These are phyloP conservation scores for Micromussa lordhowensis DNA, from an alignment of 92 coral and sea anemone genomes.

Conservation along the genomic window DNA sequence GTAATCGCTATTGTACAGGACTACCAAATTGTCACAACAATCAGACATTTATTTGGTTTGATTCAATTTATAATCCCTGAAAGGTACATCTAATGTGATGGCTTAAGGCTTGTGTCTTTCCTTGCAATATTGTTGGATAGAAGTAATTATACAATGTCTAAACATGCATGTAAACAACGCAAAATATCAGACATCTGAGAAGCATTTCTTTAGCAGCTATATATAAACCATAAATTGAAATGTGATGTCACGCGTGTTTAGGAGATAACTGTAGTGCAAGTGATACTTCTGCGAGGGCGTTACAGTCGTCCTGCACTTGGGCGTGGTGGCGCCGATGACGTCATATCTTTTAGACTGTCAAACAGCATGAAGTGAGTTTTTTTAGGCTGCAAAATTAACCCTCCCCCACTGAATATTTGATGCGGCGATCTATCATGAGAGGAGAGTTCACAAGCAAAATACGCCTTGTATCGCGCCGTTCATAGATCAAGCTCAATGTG, in stretches of 20 bases:
- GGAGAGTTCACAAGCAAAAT: neutral
- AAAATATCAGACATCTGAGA: no score
- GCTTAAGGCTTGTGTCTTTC: no score
- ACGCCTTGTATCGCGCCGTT: neutral
- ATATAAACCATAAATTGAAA: no score
- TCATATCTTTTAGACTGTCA: conserved; percentile 6
- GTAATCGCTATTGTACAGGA: no score
- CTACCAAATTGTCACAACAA: no score
- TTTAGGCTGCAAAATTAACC: neutral
- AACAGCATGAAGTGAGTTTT: neutral
- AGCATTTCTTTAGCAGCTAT: neutral
- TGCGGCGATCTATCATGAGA: neutral
- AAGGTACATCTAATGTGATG: no score
- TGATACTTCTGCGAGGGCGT: conserved; percentile 9
- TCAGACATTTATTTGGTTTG: no score
- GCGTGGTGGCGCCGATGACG: conserved; percentile 8
- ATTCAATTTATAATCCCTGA: no score
- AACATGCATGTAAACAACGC: neutral
- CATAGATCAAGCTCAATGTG: neutral
- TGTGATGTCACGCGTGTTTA: neutral
- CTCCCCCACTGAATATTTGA: neutral
- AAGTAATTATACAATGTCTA: neutral
- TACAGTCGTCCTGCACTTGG: neutral
- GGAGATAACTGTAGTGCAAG: conserved; percentile 8
- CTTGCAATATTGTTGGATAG: neutral